Percentiles rank a stretch among this genome's conserved stretches.
Conservation (phyloP, 1,140 invertebrate genomes). For the Drosophila navojoa region DNA sequence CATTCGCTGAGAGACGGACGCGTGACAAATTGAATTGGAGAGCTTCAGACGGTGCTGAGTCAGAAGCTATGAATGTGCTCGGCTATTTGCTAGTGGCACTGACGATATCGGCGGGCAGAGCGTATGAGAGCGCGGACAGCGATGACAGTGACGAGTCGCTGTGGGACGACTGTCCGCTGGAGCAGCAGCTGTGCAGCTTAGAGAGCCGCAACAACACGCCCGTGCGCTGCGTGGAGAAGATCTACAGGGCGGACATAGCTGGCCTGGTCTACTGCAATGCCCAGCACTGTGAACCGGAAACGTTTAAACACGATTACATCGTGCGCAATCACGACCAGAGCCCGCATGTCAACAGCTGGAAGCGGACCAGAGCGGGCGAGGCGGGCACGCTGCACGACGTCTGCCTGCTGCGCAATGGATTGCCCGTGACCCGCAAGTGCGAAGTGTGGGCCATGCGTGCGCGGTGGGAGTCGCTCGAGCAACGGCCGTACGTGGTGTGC, state of each 20-base stretch:
- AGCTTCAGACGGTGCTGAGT: slow-evolving; percentile 41
- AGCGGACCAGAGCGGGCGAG: slow-evolving; percentile 55
- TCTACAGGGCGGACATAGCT: neutral
- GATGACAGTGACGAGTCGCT: neutral
- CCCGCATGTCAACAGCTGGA: slow-evolving; percentile 66
- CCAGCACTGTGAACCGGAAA: slow-evolving; percentile 54
- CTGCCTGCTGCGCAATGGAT: slow-evolving; percentile 61
- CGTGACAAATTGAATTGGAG: slow-evolving; percentile 5
- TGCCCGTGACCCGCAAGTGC: slow-evolving; percentile 68
- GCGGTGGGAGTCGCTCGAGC: slow-evolving; percentile 54
- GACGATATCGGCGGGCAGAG: neutral
- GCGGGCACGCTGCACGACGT: slow-evolving; percentile 54
- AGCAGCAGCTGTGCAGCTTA: slow-evolving; percentile 18
- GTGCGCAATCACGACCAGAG: slow-evolving; percentile 58
- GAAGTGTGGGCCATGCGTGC: slow-evolving; percentile 18
- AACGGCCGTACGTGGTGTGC: slow-evolving; percentile 51
- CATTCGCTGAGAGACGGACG: slow-evolving; percentile 49
- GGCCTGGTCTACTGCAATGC: slow-evolving; percentile 44
- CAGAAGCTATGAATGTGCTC: slow-evolving; percentile 51
- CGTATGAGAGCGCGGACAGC: neutral
- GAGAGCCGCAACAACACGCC: neutral
- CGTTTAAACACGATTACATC: slow-evolving; percentile 61
- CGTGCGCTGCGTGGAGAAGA: neutral
- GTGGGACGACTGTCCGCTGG: slow-evolving; percentile 20
- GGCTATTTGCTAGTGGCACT: slow-evolving; percentile 18